Percentiles rank a stretch among this genome's conserved stretches.
phyloP scores from a whole-genome alignment of 2,113 vertebrate genomes.

The Chlamydotis undulata region DNA sequence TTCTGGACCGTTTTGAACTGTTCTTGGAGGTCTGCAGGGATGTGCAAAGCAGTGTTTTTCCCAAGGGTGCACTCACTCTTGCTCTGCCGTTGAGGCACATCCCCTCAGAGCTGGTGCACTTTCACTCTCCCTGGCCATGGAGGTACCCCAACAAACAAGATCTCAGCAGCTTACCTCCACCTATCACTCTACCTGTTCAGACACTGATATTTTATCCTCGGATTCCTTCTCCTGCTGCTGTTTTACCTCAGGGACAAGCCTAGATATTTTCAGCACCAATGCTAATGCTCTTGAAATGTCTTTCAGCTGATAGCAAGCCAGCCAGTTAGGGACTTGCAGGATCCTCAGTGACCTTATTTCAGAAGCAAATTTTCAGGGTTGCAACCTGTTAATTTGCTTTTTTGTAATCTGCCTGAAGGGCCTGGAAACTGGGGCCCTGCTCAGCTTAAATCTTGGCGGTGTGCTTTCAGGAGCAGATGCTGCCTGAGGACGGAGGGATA shows the following conservation, averaged over 20 bases:
- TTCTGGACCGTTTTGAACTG: not conserved
- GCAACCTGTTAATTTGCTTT: conserved; percentile 32
- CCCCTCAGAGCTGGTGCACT: not conserved
- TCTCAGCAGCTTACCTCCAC: not conserved
- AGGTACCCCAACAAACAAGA: not conserved
- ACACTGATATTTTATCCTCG: not conserved
- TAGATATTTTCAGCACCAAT: conserved; percentile 27
- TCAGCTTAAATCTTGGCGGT: not conserved
- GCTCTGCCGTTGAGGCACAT: not conserved
- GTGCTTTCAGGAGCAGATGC: not conserved
- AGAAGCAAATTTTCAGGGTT: conserved; percentile 5
- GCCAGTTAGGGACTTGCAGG: not conserved
- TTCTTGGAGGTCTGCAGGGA: not conserved
- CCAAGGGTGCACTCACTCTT: not conserved
- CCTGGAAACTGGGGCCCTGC: not conserved
- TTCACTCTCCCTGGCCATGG: not conserved
- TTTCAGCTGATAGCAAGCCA: conserved; percentile 26
- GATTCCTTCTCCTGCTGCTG: not conserved
- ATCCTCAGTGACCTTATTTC: conserved; percentile 33
- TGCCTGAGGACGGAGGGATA: not conserved
- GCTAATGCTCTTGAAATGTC: conserved; percentile 26
- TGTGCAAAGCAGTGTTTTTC: not conserved
- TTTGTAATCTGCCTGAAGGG: not conserved
- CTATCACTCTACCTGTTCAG: not conserved
- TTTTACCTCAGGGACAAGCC: conserved; percentile 4